Base-by-base conservation (phyloP, 2,113 vertebrate genomes). In the Sakesphorus luctuosus region DNA sequence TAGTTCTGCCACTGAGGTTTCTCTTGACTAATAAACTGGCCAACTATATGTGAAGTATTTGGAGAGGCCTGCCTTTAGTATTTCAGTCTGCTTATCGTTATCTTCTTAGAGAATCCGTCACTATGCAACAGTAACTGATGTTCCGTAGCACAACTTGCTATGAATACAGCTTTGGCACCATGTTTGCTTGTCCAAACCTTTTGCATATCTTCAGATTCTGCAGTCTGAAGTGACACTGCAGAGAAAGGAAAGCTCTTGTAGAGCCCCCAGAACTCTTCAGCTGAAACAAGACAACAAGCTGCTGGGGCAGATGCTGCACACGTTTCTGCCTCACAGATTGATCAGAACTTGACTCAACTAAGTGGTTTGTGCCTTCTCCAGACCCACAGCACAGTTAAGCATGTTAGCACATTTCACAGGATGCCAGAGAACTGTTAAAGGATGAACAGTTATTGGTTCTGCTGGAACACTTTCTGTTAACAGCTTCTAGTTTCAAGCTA, bases 151-250 rank as follows among this genome's bases (percentile, higher is more conserved):
- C 40, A 18, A 77, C 94, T 50, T 58, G 46, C 38, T 73, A 31
- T 58, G 67, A 84, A 40, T 52, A 71, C 31, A 66, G n/a, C 84
- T 87, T 94, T 89, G 40, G 72, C n/a, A 91, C 35, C 52, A 59
- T 20, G 75, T 75, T 90, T 95, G 29, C 83, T 95, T 93, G 92
- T 94, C 94, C 66, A 96, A 86, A 80, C 9, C 89, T 79, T 95
- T 56, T 47, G 58, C 75, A 29, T 86, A 26, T 86, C 90, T 91
- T 80, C 82, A 47, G 38, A 82, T 86, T 13, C n/a, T 2, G 1
- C 49, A 63, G 80, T 52, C 78, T 86, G 68, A 91, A 95, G 67
- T 77, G 81, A 94, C 90, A 88, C 0, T 1, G 38, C 53, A 90
- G n/a, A 69, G 65, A 80, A 73, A 81, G 38, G 7, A 82, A 92